Conservation (phyloP, 2,797 vertebrate genomes). For the Dermochelys coriacea region DNA sequence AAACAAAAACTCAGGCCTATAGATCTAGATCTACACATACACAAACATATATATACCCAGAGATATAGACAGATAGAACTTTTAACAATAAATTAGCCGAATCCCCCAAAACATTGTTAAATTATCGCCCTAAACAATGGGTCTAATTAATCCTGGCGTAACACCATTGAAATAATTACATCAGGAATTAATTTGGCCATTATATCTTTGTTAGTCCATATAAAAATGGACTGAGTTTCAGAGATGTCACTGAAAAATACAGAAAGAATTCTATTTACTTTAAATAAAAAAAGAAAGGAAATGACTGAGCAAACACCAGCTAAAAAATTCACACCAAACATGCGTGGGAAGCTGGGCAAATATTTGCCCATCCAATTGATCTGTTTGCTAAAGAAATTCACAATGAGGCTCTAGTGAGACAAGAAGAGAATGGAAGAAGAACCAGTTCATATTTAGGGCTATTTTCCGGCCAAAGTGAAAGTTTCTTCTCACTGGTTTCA, state of each 20-base stretch:
- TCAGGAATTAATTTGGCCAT: neutral
- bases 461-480: neutral
- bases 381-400: constrained; percentile 85
- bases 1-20: neutral
- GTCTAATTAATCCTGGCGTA: neutral
- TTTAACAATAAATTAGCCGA: neutral
- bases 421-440: constrained; percentile 73
- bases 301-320: constrained; percentile 65
- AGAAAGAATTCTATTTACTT: neutral
- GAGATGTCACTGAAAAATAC: neutral
- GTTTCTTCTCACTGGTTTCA: too few species aligned
- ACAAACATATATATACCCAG: neutral
- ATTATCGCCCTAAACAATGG: neutral
- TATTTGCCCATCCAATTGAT: constrained; percentile 78
- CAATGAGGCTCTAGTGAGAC: constrained; percentile 62
- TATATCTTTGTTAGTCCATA: neutral
- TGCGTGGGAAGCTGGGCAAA: constrained; percentile 77
- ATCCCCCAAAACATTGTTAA: neutral
- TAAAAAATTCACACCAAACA: constrained; percentile 65
- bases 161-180: neutral
- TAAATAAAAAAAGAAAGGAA: neutral
- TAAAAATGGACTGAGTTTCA: neutral
- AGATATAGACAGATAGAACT: neutral
- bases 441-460: neutral
- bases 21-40: neutral